Evolutionary conservation across 1,140 invertebrate genomes (phyloP).

Genomic region (Hesperophylax magnus): DNA sequence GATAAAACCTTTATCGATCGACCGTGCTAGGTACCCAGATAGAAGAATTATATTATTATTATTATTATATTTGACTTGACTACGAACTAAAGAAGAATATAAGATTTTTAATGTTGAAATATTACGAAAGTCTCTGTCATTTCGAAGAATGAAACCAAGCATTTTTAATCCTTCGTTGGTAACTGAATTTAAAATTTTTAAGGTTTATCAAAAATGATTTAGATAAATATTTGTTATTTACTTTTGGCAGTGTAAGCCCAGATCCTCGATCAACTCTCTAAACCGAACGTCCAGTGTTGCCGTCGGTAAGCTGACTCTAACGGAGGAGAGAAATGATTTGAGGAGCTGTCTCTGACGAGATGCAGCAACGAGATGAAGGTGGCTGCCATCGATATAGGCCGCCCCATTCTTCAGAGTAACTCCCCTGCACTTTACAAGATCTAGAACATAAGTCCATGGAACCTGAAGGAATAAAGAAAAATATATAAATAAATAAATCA

Average conservation of each 20-base stretch:
- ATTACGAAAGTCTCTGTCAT: no score
- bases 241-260: slow-evolving; percentile 19
- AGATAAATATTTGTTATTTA: background rate
- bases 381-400: slow-evolving; percentile 20
- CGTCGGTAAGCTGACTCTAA: slow-evolving; percentile 26
- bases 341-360: background rate
- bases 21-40: no score
- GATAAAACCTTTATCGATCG: no score
- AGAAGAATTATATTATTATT: no score
- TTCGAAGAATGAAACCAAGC: no score
- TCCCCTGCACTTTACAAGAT: background rate
- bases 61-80: no score
- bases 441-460: background rate
- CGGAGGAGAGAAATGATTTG: slow-evolving; percentile 16
- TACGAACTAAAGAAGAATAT: no score
- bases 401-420: background rate
- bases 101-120: no score
- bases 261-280: slow-evolving; percentile 14
- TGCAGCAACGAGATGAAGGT: background rate
- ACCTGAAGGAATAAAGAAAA: background rate
- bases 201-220: no score
- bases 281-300: slow-evolving; percentile 37
- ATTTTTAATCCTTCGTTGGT: no score
- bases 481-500: background rate
- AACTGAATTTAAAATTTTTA: no score